Base-by-base conservation (phyloP, 2,888 invertebrate species). In the Leptopterna dolabrata region DNA sequence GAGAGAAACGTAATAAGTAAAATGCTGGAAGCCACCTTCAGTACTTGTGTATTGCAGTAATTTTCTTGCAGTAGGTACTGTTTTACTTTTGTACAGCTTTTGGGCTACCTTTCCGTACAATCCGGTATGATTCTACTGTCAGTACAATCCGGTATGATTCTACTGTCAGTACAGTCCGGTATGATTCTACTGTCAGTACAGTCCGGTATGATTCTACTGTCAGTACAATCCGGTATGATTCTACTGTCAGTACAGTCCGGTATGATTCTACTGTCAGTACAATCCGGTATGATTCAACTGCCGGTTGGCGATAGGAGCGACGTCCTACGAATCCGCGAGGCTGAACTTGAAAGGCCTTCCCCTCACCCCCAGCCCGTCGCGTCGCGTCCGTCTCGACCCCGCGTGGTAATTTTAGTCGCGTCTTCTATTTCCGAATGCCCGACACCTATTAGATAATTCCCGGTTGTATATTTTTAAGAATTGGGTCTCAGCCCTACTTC, bases 391-490 rank as follows among this genome's bases (percentile, higher is more conserved):
- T 81, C 81, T 70, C 81, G 81, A 27, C 47, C 36, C 45, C 30
- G 63, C 83, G n/a, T 70, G 27, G 71, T 83, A 83, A 83, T 70
- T 83, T 83, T 83, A 83, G 83, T 63, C 36, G 30, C 83, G 83
- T 70, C 14, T 36, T 83, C 83, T 83, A 83, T 83, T 85, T 85
- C 55, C 45, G 63, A 45, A 73, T 47, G 29, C 73, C 76, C 85
- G 85, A 85, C 85, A 85, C 85, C 85, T 85, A 85, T 85, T 85
- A 85, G 85, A 85, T 85, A 85, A 85, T 85, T 71, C 85, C 76
- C 85, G 73, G 85, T 73, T 85, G 85, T 85, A 85, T 85, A 85
- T 85, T 85, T 85, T 85, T 85, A 85, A 85, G 73, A 85, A 85
- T 85, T 85, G 85, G 85, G 85, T 85, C 85, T 85, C 85, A 76